A percentile compares a stretch with the other conserved stretches of the same genome.
Conservation (phyloP, 2,888 invertebrate species). For the Dicranocentrus wangi region DNA sequence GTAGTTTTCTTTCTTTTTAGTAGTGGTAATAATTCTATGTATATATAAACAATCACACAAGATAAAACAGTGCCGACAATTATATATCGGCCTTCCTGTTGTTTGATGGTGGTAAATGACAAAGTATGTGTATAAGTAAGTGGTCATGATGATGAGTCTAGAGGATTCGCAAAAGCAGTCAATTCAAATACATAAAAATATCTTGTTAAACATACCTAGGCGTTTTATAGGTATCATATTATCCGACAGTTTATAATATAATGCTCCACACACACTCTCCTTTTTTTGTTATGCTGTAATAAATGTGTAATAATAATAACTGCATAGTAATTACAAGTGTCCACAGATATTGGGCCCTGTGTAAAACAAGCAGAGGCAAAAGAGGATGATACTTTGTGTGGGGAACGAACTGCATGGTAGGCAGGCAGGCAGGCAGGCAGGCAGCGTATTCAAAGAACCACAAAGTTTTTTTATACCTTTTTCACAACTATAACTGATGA, state of each 20-base stretch:
- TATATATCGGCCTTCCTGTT: conserved; percentile 7
- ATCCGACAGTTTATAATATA: no score
- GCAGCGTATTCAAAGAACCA: no score
- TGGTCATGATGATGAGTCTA: neutral
- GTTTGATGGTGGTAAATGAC: conserved; percentile 7
- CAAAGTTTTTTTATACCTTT: conserved; percentile 2
- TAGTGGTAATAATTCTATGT: conserved; percentile 28
- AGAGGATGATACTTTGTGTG: conserved; percentile 1
- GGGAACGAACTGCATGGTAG: no score
- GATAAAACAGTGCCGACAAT: conserved; percentile 34
- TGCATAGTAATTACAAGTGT: conserved; percentile 26
- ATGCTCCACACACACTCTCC: neutral
- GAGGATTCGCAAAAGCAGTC: neutral
- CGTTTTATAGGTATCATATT: neutral
- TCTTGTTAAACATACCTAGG: neutral
- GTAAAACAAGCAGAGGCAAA: neutral
- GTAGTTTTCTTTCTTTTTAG: conserved; percentile 36
- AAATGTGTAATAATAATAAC: conserved; percentile 17
- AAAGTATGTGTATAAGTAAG: no score
- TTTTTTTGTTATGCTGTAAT: neutral
- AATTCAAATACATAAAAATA: neutral
- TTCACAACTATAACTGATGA: neutral
- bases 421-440: no score
- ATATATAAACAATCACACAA: conserved; percentile 25
- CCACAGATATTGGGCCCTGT: conserved; percentile 16